Percentiles rank a stretch among this genome's conserved stretches.
These are phyloP conservation scores for Stegana nigrithorax DNA, from an alignment of 2,888 invertebrate genomes.

Conservation along the genomic window DNA sequence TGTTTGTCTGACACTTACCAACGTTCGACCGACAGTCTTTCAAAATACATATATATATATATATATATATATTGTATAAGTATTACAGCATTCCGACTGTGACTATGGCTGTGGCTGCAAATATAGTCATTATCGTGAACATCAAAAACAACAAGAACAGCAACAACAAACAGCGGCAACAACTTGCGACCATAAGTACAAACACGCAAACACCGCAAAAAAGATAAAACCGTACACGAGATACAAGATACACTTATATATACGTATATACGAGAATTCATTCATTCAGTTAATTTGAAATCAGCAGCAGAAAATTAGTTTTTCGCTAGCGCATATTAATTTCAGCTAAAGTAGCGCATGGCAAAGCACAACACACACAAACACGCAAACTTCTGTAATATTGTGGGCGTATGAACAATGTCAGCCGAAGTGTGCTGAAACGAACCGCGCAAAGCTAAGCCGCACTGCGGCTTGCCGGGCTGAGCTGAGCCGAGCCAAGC, in stretches of 20 bases:
- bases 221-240: neutral
- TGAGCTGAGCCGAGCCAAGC: neutral
- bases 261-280: conserved; percentile 34
- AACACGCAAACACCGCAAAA: conserved; percentile 4
- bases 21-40: no score
- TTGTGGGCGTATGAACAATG: conserved; percentile 2
- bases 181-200: conserved; percentile 4
- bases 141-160: neutral
- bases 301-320: conserved; percentile 65
- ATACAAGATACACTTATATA: neutral
- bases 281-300: conserved; percentile 62
- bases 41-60: neutral
- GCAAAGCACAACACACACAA: neutral
- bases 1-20: no score
- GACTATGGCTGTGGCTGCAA: conserved; percentile 6
- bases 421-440: neutral
- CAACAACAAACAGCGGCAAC: neutral
- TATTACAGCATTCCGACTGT: neutral
- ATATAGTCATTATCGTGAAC: conserved; percentile 26
- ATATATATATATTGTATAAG: neutral
- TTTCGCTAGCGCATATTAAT: conserved; percentile 38
- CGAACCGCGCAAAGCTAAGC: neutral
- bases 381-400: no score
- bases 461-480: no score
- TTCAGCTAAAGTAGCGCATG: conserved; percentile 21